These are phyloP conservation scores for Liasis olivaceus DNA, from an alignment of 2,797 vertebrate genomes.

Conservation along the genomic window DNA sequence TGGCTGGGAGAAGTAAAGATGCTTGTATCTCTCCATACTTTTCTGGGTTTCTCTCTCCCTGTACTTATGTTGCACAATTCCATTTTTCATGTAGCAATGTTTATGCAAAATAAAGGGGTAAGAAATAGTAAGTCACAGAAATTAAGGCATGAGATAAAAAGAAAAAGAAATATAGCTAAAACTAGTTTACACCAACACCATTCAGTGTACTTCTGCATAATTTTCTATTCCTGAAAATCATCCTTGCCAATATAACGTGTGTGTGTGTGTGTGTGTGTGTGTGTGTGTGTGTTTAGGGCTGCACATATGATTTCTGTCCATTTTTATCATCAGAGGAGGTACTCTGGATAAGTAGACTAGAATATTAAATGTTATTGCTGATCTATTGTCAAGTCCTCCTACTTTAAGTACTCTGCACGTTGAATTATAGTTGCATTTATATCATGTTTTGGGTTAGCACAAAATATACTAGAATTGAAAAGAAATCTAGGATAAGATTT, in stretches of 20 bases:
- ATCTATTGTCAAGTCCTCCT: not conserved
- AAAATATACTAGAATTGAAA: not conserved
- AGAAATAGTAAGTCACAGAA: not conserved
- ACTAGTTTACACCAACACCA: not conserved
- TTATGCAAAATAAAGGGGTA: not conserved
- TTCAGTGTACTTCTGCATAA: not conserved
- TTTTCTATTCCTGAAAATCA: not conserved
- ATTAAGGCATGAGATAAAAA: not conserved
- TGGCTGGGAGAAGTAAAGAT: not conserved
- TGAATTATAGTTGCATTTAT: not conserved
- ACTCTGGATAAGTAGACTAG: not conserved
- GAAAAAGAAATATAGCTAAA: not conserved
- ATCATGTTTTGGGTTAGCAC: not conserved
- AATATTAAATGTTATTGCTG: not conserved
- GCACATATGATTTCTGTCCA: no score
- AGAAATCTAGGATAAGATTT: not conserved
- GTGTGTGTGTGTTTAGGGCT: no score
- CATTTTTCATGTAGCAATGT: not conserved
- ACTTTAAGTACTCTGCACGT: not conserved
- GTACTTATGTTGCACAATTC: not conserved
- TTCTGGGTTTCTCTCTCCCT: not conserved
- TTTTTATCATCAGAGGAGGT: not conserved
- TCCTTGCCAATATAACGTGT: no score
- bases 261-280: no score
- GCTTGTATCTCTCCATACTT: not conserved